Percentiles rank a stretch among this genome's conserved stretches.
Conservation (phyloP, 1,140 invertebrate species). For the Amyelois transitella region DNA sequence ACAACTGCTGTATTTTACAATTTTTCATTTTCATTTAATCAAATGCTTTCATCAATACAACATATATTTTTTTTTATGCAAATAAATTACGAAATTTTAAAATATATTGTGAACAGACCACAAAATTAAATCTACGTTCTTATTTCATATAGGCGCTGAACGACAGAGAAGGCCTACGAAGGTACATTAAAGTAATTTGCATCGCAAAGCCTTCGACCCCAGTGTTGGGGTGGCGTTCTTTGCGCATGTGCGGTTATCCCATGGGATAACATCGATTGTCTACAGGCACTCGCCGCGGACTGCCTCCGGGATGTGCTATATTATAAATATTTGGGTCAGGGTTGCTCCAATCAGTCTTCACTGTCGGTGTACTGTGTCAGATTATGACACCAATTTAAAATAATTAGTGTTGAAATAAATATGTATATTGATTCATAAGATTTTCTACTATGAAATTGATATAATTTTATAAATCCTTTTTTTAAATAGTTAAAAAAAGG, state of each 20-base stretch:
- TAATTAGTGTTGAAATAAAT: too few relatives aligned
- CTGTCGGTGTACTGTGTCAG: not conserved
- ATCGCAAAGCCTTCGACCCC: not conserved
- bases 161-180: not conserved
- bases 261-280: slow-evolving; percentile 68
- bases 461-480: not conserved
- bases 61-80: too few relatives aligned
- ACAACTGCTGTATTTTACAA: too few relatives aligned
- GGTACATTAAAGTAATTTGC: not conserved
- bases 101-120: too few relatives aligned
- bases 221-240: not conserved
- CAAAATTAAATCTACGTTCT: too few relatives aligned
- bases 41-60: too few relatives aligned
- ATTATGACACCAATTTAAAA: not conserved
- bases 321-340: slow-evolving; percentile 49
- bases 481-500: not conserved
- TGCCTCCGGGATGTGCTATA: not conserved
- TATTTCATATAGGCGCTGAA: too few relatives aligned
- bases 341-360: slow-evolving; percentile 16
- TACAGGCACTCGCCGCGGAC: slow-evolving; percentile 35
- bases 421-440: too few relatives aligned
- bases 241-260: slow-evolving; percentile 70
- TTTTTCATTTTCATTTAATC: too few relatives aligned
- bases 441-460: not conserved
- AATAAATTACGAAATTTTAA: too few relatives aligned